Base-by-base conservation (phyloP, 2,888 invertebrate species). In the Cistogaster globosa region DNA sequence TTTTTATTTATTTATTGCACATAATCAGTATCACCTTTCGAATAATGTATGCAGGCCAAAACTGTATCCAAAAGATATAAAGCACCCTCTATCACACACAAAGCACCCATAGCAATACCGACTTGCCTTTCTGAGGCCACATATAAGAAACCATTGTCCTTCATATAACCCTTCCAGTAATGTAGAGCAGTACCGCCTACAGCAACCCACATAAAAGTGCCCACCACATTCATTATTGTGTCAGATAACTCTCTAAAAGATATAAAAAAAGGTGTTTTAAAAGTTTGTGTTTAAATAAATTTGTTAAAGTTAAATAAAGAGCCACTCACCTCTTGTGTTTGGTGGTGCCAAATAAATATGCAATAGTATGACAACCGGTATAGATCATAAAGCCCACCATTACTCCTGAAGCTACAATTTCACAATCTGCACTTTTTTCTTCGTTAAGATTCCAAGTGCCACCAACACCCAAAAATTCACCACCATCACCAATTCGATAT, bases 391-490 rank as follows among this genome's bases (percentile, higher is more conserved):
- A 97, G 18, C 97, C 97, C 8, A 97, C 96, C 88, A 97, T 96
- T 4, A 97, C 96, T 11, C 97, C 97, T 0, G 97, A 97, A 0
- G 97, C 97, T 0, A 97, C 95, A 86, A 97, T 97, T 93, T 97
- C 97, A 20, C 96, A 96, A 89, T 97, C 97, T 0, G 97, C 95
- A 91, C 95, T 97, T 93, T 97, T 97, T 91, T 97, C 96, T 91
- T 97, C 97, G 89, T 97, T 97, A 69, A 97, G 93, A 93, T 97
- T 97, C 97, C 97, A 97, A 20, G 97, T 97, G 77, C 97, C 97
- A 62, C 97, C 97, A 72, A 97, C 96, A 48, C 97, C 97, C 84
- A 97, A 94, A 91, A 97, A 97, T 90, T 95, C 95, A 3, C 97
- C 97, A 87, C 95, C 95, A 93, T 95, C 96, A 14, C 97, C 97